These are phyloP conservation scores for Clinocottus analis DNA, from an alignment of 2,113 vertebrate species.

Conservation along the genomic window DNA sequence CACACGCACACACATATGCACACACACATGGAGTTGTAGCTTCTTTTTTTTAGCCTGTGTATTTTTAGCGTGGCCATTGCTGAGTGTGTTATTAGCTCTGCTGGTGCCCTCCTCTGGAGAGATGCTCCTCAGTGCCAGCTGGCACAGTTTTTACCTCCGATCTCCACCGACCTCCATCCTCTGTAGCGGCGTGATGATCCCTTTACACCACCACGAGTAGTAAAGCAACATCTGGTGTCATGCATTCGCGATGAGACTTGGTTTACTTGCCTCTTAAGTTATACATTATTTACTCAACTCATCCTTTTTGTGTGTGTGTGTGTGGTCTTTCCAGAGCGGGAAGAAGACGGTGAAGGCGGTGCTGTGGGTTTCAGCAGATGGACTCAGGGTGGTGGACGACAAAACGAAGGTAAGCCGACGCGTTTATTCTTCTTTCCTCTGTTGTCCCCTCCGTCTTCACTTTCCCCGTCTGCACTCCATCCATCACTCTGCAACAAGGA, in stretches of 20 bases:
- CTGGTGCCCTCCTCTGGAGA: slow-evolving; percentile 62
- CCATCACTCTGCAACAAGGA: neutral
- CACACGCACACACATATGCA: too few relatives aligned
- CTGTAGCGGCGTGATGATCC: slow-evolving; percentile 10
- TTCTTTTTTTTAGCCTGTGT: slow-evolving; percentile 31
- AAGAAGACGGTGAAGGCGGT: slow-evolving; percentile 93
- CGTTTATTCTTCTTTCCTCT: neutral
- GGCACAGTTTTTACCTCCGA: slow-evolving; percentile 30
- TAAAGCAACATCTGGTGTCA: neutral
- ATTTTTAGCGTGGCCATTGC: slow-evolving; percentile 58
- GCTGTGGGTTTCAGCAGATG: slow-evolving; percentile 93
- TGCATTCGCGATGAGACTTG: neutral
- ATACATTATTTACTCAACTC: neutral
- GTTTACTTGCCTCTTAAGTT: neutral
- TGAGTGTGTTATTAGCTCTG: slow-evolving; percentile 64
- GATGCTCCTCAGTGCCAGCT: slow-evolving; percentile 46
- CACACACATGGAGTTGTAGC: slow-evolving; percentile 14
- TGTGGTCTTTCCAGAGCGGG: slow-evolving; percentile 83
- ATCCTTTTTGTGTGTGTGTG: neutral
- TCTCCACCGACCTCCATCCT: slow-evolving; percentile 12
- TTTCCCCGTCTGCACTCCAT: slow-evolving; percentile 2
- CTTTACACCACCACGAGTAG: slow-evolving; percentile 4
- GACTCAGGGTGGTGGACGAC: slow-evolving; percentile 93
- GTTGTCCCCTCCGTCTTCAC: neutral
- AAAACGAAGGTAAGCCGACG: slow-evolving; percentile 89